A percentile compares a stretch with the other conserved stretches of the same genome.
These are phyloP conservation scores for Euphonia xanthogaster DNA, from an alignment of 2,797 vertebrate genomes.

Conservation along the genomic window DNA sequence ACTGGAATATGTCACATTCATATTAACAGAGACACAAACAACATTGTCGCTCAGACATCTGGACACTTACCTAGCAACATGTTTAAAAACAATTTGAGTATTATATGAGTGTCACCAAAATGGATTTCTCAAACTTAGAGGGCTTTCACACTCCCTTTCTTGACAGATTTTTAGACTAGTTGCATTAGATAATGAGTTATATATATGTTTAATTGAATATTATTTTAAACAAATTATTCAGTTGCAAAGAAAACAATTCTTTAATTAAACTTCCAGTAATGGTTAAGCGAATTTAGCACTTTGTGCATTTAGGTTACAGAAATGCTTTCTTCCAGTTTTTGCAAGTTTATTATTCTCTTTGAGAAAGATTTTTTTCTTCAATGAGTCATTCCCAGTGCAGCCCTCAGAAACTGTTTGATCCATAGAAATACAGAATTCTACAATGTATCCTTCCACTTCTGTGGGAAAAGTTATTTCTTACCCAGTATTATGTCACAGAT, in stretches of 20 bases:
- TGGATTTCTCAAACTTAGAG: not conserved
- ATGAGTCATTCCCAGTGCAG: not conserved
- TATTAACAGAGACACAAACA: not conserved
- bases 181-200: not conserved
- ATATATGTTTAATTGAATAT: not conserved
- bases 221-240: not conserved
- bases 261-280: not conserved
- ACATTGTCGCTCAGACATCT: not conserved
- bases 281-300: not conserved
- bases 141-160: not conserved
- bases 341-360: not conserved
- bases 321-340: not conserved
- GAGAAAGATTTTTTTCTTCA: not conserved
- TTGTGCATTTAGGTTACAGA: not conserved
- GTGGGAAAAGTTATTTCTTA: not conserved
- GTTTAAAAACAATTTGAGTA: not conserved
- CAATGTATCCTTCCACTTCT: not conserved
- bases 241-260: conserved; percentile 6
- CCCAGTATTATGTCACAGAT: not conserved
- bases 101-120: not conserved
- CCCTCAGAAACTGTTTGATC: not conserved
- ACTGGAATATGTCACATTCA: not conserved
- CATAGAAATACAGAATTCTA: not conserved
- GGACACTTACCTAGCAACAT: not conserved
- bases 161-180: not conserved